Base-by-base conservation (phyloP, 2,888 invertebrate species). In the Agriotes lineatus region DNA sequence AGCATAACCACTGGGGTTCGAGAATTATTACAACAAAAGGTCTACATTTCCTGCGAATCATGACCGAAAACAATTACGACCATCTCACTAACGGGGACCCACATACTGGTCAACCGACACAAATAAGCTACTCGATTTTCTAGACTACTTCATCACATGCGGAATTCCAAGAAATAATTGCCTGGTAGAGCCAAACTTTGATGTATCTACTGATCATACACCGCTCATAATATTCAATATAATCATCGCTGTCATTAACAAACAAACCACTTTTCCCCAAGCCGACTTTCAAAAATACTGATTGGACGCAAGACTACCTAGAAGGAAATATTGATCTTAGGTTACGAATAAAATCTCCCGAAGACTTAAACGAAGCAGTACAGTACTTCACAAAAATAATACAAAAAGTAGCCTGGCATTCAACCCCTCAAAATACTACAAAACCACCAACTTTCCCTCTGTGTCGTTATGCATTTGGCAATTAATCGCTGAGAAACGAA, bases 141-240 rank as follows among this genome's bases (percentile, higher is more conserved):
- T 48, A 3, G 48, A 48, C 19, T 48, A 10, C n/a, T 19, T n/a
- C 19, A 18, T 48, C 16, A 18, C 19, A 7, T 14, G 16, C 2
- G 48, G 48, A n/a, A 48, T 48, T n/a, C 37, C 37, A n/a, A 37
- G 37, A 37, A 37, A n/a, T 12, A 44, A 44, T 44, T 44, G 44
- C 10, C 5, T 37, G 10, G 37, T 37, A n/a, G 5, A 44, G n/a
- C 16, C 19, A 16, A 44, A 44, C 19, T 44, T 44, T 10, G 44
- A 44, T 44, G 3, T 44, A 4, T 44, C 44, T 16, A 18, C 19
- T 44, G 19, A 44, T 18, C 44, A 44, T 44, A 44, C 44, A 16
- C 44, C 44, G 44, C 16, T 44, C 3, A 37, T 30, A 4, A 9
- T 37, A 7, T 37, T n/a, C 37, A 37, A n/a, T 10, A 37, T 37